phyloP scores from a whole-genome alignment of 2,888 invertebrate species.

The Unio delphinus region DNA sequence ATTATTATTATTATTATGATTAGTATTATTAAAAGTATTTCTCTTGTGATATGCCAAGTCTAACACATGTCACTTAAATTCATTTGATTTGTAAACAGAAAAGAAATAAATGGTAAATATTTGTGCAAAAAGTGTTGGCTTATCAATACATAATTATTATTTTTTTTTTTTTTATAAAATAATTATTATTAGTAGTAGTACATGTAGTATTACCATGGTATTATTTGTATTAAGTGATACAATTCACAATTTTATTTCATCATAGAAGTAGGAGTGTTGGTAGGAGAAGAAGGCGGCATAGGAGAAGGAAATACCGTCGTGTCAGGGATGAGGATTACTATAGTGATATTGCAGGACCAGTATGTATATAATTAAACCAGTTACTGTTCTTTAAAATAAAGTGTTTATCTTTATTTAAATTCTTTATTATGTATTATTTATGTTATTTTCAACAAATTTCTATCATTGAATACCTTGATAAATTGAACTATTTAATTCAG shows the following conservation, averaged over 20 bases:
- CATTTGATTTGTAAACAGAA: no score
- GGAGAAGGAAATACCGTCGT: constrained; percentile 37
- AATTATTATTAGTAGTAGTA: background rate
- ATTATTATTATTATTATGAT: no score
- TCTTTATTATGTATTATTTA: no score
- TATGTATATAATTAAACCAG: background rate
- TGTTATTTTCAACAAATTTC: no score
- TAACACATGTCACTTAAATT: no score
- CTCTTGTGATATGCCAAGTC: no score
- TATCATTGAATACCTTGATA: no score
- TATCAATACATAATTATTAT: background rate
- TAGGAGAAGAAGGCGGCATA: constrained; percentile 20
- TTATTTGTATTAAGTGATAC: background rate
- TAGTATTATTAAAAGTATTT: no score
- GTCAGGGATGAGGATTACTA: constrained; percentile 34
- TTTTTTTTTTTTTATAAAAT: background rate
- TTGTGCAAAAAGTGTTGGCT: background rate
- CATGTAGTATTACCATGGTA: background rate
- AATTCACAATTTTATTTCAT: background rate
- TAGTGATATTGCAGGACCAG: constrained; percentile 20
- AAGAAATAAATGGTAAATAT: no score
- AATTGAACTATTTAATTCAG: no score
- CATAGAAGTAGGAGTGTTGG: constrained; percentile 42
- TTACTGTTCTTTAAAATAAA: background rate
- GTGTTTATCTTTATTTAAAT: no score